Conservation (phyloP, 2,888 invertebrate genomes). For the Trichopoda pennipes region DNA sequence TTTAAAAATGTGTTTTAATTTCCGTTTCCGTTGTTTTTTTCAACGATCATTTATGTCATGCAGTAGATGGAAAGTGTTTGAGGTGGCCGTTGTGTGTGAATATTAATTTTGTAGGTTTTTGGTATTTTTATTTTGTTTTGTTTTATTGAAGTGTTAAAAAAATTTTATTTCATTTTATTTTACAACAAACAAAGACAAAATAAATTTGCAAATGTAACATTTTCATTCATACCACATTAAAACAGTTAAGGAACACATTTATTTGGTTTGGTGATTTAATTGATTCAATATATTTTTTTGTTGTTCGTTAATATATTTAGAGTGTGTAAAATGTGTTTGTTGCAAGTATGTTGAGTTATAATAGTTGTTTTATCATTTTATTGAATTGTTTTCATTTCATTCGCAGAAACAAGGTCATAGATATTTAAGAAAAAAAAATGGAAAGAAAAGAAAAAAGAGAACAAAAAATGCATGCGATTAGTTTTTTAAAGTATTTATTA, state of each 20-base stretch:
- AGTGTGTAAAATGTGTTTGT: constrained; percentile 20
- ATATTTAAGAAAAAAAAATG: constrained; percentile 76
- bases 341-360: constrained; percentile 42
- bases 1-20: constrained; percentile 62
- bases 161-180: constrained; percentile 33
- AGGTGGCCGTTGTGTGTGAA: constrained; percentile 11
- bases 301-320: not conserved
- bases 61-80: constrained; percentile 25
- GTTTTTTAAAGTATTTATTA: constrained; percentile 73
- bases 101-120: constrained; percentile 30
- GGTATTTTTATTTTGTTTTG: no score
- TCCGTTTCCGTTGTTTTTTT: constrained; percentile 46
- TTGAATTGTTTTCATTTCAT: constrained; percentile 31
- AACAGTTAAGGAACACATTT: constrained; percentile 55
- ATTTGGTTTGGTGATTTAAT: constrained; percentile 14
- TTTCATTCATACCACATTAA: constrained; percentile 48
- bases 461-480: constrained; percentile 80
- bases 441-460: constrained; percentile 79
- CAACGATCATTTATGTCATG: constrained; percentile 9
- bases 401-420: constrained; percentile 64
- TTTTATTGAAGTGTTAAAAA: constrained; percentile 17
- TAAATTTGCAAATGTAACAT: constrained; percentile 49
- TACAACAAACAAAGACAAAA: constrained; percentile 63
- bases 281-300: not conserved
- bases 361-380: constrained; percentile 33